Base-by-base conservation (phyloP, 2,888 invertebrate genomes). In the Trisateles emortualis region DNA sequence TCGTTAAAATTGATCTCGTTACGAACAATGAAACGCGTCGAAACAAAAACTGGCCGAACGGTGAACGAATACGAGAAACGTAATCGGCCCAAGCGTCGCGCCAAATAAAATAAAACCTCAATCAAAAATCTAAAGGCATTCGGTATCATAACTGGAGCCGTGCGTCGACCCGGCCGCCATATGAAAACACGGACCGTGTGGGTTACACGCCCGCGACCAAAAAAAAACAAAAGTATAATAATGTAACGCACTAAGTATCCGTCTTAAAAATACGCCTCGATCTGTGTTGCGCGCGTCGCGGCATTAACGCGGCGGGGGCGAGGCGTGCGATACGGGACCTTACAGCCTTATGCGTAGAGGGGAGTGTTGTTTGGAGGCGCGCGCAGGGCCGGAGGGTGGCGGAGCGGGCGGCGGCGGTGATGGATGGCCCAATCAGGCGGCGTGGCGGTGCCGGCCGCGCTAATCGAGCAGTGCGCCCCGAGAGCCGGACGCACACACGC, bases 351-450 rank as follows among this genome's bases (percentile, higher is more conserved):
- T 33, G 44, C 36, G 42, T 62, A 83, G 69, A 80, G 83, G 80
- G 64, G 79, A 74, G 63, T 75, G 76, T 82, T 52, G 79, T 59
- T 47, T 55, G 57, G 54, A 57, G 52, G 72, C 72, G 74, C 70
- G 77, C 74, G 76, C 80, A 77, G 83, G 83, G 85, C 73, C 76
- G 65, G 81, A 74, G 86, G 85, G 86, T 79, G 87, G 86, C 83
- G 87, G 90, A 83, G 81, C 82, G 83, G 84, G 83, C 74, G 77
- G 76, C 68, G 73, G 73, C 69, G 72, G 84, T 92, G 93, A 93
- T 93, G 93, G 94, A 94, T 94, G 93, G 94, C 92, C 93, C 88
- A 92, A 91, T 91, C 90, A 88, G 90, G 90, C 91, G 87, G 88
- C 90, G 86, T 81, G 89, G 86, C 87, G 87, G 88, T 84, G 81